Conservation (phyloP, 35 echinoderm and acorn worm genomes). For the Lytechinus pictus region DNA sequence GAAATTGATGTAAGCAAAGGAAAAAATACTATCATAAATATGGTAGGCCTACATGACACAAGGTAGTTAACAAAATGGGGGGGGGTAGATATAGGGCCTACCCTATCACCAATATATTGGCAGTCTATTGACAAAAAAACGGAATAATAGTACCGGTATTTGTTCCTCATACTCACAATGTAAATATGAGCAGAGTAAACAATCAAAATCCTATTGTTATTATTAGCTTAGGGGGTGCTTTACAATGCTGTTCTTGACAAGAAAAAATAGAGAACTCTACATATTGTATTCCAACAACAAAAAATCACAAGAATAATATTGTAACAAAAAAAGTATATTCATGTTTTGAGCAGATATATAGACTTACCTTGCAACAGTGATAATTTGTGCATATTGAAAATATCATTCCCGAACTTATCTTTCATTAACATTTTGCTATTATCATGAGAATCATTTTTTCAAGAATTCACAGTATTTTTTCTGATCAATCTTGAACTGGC, state of each 20-base stretch:
- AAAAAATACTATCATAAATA: background rate
- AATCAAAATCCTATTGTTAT: background rate
- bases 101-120: background rate
- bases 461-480: too few relatives aligned
- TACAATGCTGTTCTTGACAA: too few relatives aligned
- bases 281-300: too few relatives aligned
- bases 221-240: too few relatives aligned
- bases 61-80: background rate
- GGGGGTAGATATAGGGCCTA: background rate
- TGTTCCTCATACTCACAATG: slow-evolving; percentile 11
- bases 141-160: background rate
- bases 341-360: too few relatives aligned
- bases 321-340: too few relatives aligned
- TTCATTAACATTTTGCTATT: background rate
- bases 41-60: background rate
- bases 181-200: background rate
- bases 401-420: background rate
- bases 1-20: background rate
- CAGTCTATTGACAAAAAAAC: background rate
- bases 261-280: too few relatives aligned
- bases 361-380: too few relatives aligned
- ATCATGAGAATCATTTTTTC: background rate
- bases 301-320: too few relatives aligned
- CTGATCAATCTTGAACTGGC: too few relatives aligned
- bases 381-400: too few relatives aligned